Evolutionary conservation across 2,113 vertebrate species (phyloP).

Genomic region (Engystomops pustulosus): DNA sequence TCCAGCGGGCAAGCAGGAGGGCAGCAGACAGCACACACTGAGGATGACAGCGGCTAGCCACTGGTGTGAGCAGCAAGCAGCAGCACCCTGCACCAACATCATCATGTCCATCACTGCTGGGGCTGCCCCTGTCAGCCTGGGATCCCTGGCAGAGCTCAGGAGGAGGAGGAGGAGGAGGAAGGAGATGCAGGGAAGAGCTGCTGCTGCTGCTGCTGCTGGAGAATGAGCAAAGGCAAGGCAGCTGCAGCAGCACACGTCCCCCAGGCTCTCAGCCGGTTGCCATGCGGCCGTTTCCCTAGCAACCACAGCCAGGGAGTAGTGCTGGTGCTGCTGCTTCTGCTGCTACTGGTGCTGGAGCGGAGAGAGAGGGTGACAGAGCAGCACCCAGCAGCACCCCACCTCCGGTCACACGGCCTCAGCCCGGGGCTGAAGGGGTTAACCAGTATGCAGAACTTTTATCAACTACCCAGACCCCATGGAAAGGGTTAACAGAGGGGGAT

Average conservation of each 20-base stretch:
- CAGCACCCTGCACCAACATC: conserved; percentile 91
- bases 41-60: conserved; percentile 89
- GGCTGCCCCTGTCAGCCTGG: conserved; percentile 69
- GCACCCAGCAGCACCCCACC: conserved; percentile 66
- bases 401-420: neutral
- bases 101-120: conserved; percentile 82
- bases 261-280: conserved; percentile 95
- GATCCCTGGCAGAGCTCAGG: conserved; percentile 57
- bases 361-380: conserved; percentile 73
- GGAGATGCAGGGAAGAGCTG: conserved; percentile 86
- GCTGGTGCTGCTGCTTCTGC: conserved; percentile 74
- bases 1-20: conserved; percentile 89
- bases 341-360: conserved; percentile 73
- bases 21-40: conserved; percentile 91
- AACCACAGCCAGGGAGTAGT: conserved; percentile 85
- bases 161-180: conserved; percentile 76
- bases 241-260: conserved; percentile 83
- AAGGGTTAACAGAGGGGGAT: neutral
- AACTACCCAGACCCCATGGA: neutral
- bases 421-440: neutral
- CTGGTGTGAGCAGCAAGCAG: conserved; percentile 92
- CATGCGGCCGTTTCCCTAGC: conserved; percentile 98
- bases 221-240: conserved; percentile 75
- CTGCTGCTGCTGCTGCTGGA: conserved; percentile 80
- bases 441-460: neutral